A percentile compares a stretch with the other conserved stretches of the same genome.
These are phyloP conservation scores for Bovichtus variegatus DNA, from an alignment of 2,797 vertebrate species.

Conservation along the genomic window DNA sequence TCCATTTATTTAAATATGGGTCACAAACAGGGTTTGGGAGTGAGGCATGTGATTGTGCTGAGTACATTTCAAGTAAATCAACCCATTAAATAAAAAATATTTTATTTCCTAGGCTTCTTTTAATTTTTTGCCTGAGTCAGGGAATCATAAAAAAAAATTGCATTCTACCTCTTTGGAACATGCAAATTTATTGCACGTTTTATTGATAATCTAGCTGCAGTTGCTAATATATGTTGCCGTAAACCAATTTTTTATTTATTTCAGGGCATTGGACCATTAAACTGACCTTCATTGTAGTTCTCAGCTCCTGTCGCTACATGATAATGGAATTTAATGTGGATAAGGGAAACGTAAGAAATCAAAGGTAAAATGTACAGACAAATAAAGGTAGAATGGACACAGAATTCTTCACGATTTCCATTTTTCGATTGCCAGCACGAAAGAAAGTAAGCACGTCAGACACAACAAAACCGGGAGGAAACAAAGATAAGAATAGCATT, in stretches of 20 bases:
- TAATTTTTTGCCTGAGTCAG: not conserved
- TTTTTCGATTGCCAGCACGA: slow-evolving; percentile 17
- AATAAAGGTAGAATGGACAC: slow-evolving; percentile 5
- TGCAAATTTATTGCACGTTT: no score
- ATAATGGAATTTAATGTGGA: not conserved
- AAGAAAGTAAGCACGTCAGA: slow-evolving; percentile 36
- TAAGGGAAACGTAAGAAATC: not conserved
- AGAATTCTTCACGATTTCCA: not conserved
- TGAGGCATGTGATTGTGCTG: not conserved
- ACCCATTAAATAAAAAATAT: not conserved
- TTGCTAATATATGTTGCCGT: not conserved
- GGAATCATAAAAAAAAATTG: no score
- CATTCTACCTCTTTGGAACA: no score
- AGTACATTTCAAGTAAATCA: not conserved
- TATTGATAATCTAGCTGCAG: not conserved
- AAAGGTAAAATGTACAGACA: not conserved
- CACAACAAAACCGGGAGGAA: slow-evolving; percentile 25
- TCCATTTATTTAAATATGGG: not conserved
- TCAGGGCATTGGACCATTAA: not conserved
- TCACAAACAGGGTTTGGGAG: not conserved
- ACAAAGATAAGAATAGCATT: slow-evolving; percentile 69
- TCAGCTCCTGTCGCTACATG: not conserved
- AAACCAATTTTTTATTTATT: not conserved
- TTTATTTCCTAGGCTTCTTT: not conserved
- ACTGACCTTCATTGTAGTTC: not conserved